phyloP scores from a whole-genome alignment of 2,113 vertebrate genomes.

The Corapipo altera region DNA sequence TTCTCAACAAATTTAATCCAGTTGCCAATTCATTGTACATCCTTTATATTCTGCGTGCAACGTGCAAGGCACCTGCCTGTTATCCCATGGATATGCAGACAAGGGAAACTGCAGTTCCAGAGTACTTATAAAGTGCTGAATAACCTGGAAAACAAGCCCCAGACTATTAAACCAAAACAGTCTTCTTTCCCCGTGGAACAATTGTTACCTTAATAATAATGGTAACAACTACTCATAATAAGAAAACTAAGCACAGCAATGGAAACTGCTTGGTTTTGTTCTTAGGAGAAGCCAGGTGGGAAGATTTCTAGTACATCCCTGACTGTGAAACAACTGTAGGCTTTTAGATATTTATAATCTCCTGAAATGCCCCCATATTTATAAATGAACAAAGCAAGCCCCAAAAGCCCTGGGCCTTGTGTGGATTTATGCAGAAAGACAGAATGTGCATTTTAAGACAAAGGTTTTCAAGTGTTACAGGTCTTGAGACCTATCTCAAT shows the following conservation, averaged over 20 bases:
- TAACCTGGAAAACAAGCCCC: background rate
- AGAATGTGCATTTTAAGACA: background rate
- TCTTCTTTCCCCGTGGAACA: too few species aligned
- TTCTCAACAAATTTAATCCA: background rate
- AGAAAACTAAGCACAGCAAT: background rate
- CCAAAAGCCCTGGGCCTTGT: background rate
- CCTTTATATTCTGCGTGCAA: background rate
- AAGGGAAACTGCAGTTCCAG: background rate
- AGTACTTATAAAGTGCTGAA: background rate
- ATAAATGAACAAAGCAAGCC: background rate
- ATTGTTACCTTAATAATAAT: background rate
- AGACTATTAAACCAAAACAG: background rate
- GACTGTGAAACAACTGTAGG: background rate
- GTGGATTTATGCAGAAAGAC: background rate
- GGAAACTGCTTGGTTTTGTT: background rate
- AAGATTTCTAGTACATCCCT: background rate
- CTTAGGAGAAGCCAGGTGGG: background rate
- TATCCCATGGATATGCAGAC: background rate
- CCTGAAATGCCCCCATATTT: background rate
- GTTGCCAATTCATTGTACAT: background rate
- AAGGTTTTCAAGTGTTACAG: background rate
- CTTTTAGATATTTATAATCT: background rate
- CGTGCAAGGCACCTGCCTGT: background rate
- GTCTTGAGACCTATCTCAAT: background rate
- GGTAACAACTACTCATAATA: background rate